A percentile compares a stretch with the other conserved stretches of the same genome.
Evolutionary conservation across 2,797 vertebrate species (phyloP).

Genomic region (Cephalopachus bancanus): DNA sequence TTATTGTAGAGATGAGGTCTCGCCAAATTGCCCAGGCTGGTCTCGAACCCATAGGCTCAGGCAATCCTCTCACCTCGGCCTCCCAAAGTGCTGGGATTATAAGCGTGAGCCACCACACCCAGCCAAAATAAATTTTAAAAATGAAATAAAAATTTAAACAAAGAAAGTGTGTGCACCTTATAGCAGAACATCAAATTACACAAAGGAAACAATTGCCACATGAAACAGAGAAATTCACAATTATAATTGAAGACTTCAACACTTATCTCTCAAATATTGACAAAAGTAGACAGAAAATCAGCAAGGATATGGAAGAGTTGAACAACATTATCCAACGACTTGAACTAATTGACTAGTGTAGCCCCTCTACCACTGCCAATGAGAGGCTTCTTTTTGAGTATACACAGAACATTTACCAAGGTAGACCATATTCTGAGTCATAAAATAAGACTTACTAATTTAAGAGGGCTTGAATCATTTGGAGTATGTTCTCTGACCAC

Average conservation of each 20-base stretch:
- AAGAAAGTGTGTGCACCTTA: accelerated
- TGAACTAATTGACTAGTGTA: accelerated
- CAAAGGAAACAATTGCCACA: accelerated
- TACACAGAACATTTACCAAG: neutral
- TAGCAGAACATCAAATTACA: neutral
- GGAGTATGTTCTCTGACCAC: neutral
- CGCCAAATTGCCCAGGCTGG: too few relatives aligned
- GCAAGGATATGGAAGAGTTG: neutral
- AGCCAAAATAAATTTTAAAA: too few relatives aligned
- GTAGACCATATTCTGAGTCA: neutral
- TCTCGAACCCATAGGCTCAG: too few relatives aligned
- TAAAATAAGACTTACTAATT: neutral
- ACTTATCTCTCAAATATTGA: neutral
- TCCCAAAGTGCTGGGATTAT: too few relatives aligned
- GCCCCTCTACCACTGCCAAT: accelerated
- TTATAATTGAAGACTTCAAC: neutral
- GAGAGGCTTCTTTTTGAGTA: neutral
- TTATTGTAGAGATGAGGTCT: too few relatives aligned
- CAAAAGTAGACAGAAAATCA: accelerated
- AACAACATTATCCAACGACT: accelerated
- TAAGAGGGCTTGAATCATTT: neutral
- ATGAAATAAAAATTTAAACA: too few relatives aligned
- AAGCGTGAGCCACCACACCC: too few relatives aligned
- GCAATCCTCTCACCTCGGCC: too few relatives aligned
- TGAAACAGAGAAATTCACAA: too few relatives aligned